Evolutionary conservation across 2,888 invertebrate genomes (phyloP), one percentile per base, ranked within the genome.

Genomic region (Metalampra italica): DNA sequence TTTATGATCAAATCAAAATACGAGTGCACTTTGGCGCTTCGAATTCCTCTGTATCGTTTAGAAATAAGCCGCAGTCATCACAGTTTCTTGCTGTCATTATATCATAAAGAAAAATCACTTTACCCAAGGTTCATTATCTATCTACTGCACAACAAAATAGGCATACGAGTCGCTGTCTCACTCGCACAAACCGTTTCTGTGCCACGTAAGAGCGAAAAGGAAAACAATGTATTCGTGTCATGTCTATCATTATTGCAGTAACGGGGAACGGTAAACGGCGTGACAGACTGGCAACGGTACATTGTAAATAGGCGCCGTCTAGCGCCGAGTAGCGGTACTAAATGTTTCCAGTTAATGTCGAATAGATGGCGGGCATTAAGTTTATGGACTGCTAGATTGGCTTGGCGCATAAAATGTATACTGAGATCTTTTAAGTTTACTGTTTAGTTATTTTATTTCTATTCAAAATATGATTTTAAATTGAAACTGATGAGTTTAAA

Each of bases 251-350:
- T 42, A 13, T 11, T 66, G 64, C 64, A 57, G 64, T 72, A 78
- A 73, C 70, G 71, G 73, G 57, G 53, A 68, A 68, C 70, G 68
- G 72, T 70, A 70, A 49, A 56, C 45, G 50, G 62, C 68, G 66
- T 62, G 67, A 66, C 70, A 59, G 32, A 22, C 22, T 47, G 54
- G 29, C 14, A 22, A 45, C 22, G 68, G 72, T 66, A 60, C 60
- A 59, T 59, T 36, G 59, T 60, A 66, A 34, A 75, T 71, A 75
- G 77, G 70, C 75, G 83, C 78, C 87, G 83, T 73, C 87, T 84
- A 78, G 82, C 76, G 75, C 64, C 66, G 69, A 62, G 64, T 86
- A 86, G 85, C 85, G 83, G 84, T 84, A 84, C 69, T 66, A 63
- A 59, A 63, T 52, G 71, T 62, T 81, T 79, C 71, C n/a, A 70